A percentile compares a stretch with the other conserved stretches of the same genome.
Evolutionary conservation across 2,113 vertebrate genomes (phyloP).

Genomic region (Arenaria interpres): DNA sequence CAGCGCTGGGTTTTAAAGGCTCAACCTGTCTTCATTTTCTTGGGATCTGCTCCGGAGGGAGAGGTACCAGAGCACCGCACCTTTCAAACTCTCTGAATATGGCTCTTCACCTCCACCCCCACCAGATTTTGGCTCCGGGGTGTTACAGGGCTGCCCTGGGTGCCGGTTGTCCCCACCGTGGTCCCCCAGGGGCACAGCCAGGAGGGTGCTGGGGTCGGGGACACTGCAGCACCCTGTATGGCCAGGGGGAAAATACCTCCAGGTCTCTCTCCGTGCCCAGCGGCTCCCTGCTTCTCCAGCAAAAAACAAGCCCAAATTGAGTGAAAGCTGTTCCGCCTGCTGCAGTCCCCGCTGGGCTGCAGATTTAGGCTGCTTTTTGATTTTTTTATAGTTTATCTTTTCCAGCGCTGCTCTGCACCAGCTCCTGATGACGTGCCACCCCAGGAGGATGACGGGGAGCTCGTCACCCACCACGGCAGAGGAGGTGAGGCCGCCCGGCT

Average conservation of each 20-base stretch:
- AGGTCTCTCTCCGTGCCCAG: neutral
- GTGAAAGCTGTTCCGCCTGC: neutral
- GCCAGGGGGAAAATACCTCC: neutral
- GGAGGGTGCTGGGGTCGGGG: neutral
- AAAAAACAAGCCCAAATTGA: neutral
- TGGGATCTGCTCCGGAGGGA: neutral
- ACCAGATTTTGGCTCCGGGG: fast-evolving
- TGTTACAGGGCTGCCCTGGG: neutral
- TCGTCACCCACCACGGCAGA: fast-evolving
- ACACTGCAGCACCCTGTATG: fast-evolving
- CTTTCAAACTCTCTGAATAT: fast-evolving
- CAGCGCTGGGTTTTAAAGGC: neutral
- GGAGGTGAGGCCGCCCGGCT: neutral
- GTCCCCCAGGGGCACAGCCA: no score
- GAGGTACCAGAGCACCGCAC: fast-evolving
- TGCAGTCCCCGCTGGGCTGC: neutral
- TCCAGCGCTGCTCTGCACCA: neutral
- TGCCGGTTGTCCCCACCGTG: fast-evolving
- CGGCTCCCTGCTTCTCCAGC: neutral
- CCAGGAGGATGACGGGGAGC: neutral
- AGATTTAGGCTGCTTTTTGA: neutral
- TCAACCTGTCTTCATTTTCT: fast-evolving
- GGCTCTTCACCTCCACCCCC: neutral
- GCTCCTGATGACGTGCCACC: neutral
- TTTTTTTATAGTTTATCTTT: neutral